Conservation (phyloP, 2,888 invertebrate species). For the Thymelicus sylvestris region DNA sequence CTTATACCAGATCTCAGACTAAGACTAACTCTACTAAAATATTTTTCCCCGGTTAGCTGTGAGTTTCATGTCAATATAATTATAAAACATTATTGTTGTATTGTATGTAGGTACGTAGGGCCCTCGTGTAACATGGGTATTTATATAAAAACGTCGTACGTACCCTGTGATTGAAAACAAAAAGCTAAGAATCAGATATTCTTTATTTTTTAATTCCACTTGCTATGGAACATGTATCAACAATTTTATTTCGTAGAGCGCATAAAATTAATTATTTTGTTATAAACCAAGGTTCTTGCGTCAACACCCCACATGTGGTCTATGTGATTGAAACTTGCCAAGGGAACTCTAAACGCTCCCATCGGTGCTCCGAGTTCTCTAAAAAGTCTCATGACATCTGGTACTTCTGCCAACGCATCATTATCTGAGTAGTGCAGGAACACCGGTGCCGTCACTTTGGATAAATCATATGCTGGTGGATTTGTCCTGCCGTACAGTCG, state of each 20-base stretch:
- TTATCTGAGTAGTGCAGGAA: conserved; percentile 87
- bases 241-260: conserved; percentile 35
- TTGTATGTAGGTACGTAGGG: no score
- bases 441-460: conserved; percentile 85
- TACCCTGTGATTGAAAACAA: no score
- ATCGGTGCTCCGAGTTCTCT: conserved; percentile 77
- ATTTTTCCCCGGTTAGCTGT: no score
- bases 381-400: conserved; percentile 83
- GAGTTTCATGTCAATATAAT: no score
- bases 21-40: no score
- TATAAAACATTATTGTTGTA: no score
- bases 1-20: no score
- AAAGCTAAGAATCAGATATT: no score
- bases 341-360: conserved; percentile 82
- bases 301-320: conserved; percentile 89
- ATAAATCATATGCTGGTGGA: conserved; percentile 86
- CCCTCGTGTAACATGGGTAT: no score
- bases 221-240: conserved; percentile 26
- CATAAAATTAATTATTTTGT: conserved; percentile 83
- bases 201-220: conserved; percentile 50
- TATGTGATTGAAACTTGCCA: conserved; percentile 86
- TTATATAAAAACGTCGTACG: no score
- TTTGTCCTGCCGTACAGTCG: conserved; percentile 75
- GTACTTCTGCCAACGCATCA: conserved; percentile 86
- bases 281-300: conserved; percentile 84